Percentiles rank a stretch among this genome's conserved stretches.
phyloP scores from a whole-genome alignment of 2,113 vertebrate genomes.

The Leucopternis melanops region DNA sequence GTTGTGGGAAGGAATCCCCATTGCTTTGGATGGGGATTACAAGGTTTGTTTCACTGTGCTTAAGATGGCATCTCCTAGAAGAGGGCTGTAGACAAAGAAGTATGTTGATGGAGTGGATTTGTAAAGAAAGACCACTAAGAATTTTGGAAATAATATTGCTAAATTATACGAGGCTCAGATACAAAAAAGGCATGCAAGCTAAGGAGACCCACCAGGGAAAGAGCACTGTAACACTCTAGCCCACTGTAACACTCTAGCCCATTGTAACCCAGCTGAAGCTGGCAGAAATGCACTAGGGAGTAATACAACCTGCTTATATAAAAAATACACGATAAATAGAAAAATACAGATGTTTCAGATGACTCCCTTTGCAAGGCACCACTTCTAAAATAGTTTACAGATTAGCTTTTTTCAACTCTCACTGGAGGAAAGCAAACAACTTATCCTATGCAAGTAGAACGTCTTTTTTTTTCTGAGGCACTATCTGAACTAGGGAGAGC shows the following conservation, averaged over 20 bases:
- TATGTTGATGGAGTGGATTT: neutral
- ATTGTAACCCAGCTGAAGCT: neutral
- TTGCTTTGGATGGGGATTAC: neutral
- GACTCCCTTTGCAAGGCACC: neutral
- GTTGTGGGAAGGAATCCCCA: neutral
- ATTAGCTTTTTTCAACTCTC: neutral
- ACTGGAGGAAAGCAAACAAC: neutral
- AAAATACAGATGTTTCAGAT: neutral
- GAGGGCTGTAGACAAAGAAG: neutral
- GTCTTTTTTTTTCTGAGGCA: neutral
- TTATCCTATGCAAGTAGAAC: neutral
- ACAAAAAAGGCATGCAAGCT: neutral
- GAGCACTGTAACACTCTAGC: neutral
- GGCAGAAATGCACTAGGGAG: neutral
- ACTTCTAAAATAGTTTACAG: neutral
- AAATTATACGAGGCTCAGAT: neutral
- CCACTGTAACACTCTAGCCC: neutral
- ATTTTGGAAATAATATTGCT: neutral
- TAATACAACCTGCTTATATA: neutral
- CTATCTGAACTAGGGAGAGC: neutral
- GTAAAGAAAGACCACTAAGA: neutral
- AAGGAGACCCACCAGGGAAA: neutral
- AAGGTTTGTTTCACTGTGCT: neutral
- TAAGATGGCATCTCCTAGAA: neutral
- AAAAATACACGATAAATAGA: neutral